Evolutionary conservation across 2,888 invertebrate species (phyloP), one percentile per base, ranked within the genome.

Genomic region (Drosophila aldrichi): DNA sequence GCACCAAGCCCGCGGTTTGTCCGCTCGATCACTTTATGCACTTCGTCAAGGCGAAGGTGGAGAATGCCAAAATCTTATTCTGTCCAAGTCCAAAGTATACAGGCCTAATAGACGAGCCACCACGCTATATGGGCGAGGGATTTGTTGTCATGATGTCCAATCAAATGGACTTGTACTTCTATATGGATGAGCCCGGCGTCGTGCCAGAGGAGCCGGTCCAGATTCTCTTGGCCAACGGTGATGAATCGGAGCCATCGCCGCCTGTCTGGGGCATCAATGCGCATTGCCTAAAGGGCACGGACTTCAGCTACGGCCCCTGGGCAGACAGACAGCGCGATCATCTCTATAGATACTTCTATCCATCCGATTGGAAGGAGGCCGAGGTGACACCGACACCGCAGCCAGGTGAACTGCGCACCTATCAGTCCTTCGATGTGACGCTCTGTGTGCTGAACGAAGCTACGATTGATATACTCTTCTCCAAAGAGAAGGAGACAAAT

Each of bases 221-320:
- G 91, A 95, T 98, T 18, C 96, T 96, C 75, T 92, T 98, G 76
- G 97, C 97, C 2, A 98, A 98, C 93, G 98, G 98, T 2, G 98
- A 98, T 92, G 96, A 97, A 68, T 97, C 98, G 0, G 97, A 97
- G 91, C 97, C 97, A 5, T 97, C 97, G 62, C 97, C 98, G 12
- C 98, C 98, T 0, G 97, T 98, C 81, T 98, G 98, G 97, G 98
- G 98, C 8, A 96, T 98, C 16, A 98, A 98, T 92, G 96, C 98
- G 61, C 98, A 98, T 92, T 97, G 98, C 91, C 97, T 98, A 0
- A 98, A 98, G 93, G 98, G 97, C 76, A 93, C 95, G 0, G 97
- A 98, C 91, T 97, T 99, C 88, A 98, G 98, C 92, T 99, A 99
- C 91, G 99, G 99, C 0, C 99, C 99, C 0, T 99, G 99, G 99